Evolutionary conservation across 2,113 vertebrate genomes (phyloP).

Genomic region (Osmerus mordax): DNA sequence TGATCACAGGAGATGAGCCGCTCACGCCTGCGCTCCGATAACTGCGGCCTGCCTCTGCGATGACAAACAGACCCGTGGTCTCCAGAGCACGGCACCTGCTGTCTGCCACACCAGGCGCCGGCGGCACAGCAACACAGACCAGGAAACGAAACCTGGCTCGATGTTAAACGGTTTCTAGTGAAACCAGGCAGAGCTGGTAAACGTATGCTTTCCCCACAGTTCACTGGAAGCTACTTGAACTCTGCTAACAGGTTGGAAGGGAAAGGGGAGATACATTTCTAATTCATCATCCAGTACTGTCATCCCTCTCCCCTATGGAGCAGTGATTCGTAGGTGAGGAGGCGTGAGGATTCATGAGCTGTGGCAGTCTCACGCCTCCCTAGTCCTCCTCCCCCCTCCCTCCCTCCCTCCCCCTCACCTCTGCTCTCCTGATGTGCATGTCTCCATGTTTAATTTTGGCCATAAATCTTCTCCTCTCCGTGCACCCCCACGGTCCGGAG

Average conservation of each 20-base stretch:
- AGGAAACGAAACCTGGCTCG: no score
- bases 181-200: no score
- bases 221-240: not conserved
- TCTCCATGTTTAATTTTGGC: constrained; percentile 33
- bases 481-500: constrained; percentile 9
- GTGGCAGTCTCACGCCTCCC: constrained; percentile 15
- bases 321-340: not conserved
- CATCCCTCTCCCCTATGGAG: constrained; percentile 6
- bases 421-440: constrained; percentile 37
- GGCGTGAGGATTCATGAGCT: constrained; percentile 30
- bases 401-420: constrained; percentile 26
- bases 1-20: constrained; percentile 5
- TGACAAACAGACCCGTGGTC: not conserved
- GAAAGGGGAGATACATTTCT: not conserved
- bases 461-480: constrained; percentile 34
- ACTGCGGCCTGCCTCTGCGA: not conserved
- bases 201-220: no score
- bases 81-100: not conserved
- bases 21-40: not conserved
- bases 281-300: constrained; percentile 2
- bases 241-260: constrained; percentile 1
- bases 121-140: not conserved
- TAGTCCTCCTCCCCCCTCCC: constrained; percentile 10
- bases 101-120: not conserved
- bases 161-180: no score